phyloP scores from a whole-genome alignment of 2,113 vertebrate species.

The Nibea coibor region DNA sequence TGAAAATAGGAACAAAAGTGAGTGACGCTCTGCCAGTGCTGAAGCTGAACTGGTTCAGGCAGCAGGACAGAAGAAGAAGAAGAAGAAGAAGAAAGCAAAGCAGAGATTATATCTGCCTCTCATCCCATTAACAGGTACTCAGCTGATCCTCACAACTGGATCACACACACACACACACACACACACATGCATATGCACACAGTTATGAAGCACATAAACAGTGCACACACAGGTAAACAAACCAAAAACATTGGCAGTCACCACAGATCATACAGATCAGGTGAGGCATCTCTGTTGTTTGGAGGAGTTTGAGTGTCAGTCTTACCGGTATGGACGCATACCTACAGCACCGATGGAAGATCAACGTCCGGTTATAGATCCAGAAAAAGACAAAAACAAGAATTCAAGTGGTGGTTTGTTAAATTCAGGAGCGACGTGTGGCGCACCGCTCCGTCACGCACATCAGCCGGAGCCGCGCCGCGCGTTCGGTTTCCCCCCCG shows the following conservation, averaged over 20 bases:
- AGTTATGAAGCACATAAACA: neutral
- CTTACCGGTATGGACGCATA: slow-evolving; percentile 51
- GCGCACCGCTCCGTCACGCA: neutral
- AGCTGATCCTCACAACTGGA: slow-evolving; percentile 33
- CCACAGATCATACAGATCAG: neutral
- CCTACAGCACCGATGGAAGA: neutral
- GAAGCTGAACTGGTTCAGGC: neutral
- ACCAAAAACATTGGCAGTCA: neutral
- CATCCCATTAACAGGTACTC: slow-evolving; percentile 56
- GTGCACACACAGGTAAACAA: neutral
- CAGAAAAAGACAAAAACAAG: neutral
- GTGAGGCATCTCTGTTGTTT: neutral
- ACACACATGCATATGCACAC: neutral
- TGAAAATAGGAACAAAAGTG: neutral
- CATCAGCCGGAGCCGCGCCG: neutral
- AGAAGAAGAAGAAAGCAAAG: neutral
- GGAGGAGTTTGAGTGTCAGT: slow-evolving; percentile 1
- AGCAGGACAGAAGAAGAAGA: neutral
- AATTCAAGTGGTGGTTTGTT: neutral
- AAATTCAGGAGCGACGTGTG: neutral
- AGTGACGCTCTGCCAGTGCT: neutral
- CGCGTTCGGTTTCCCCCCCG: neutral
- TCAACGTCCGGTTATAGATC: neutral
- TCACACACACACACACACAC: neutral
- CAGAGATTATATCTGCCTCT: slow-evolving; percentile 42